Conservation (phyloP, 2,797 vertebrate genomes). For the Distichodus sexfasciatus region DNA sequence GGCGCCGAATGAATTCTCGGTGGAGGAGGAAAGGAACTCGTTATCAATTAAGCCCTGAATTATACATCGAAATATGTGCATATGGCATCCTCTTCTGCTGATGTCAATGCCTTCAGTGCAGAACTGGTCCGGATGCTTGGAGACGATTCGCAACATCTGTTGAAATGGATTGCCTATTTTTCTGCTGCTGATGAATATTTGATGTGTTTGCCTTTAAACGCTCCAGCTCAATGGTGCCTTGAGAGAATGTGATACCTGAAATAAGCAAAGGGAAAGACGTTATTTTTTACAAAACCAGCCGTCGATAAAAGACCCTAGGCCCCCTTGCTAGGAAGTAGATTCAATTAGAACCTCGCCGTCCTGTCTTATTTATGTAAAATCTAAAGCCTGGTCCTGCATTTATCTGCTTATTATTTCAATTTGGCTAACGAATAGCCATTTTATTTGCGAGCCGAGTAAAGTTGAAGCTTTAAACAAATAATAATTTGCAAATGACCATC, state of each 20-base stretch:
- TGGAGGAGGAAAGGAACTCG: background rate
- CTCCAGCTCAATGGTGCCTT: background rate
- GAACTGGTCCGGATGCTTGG: background rate
- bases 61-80: slow-evolving; percentile 4
- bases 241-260: background rate
- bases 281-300: no score
- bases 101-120: background rate
- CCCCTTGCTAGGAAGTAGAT: no score
- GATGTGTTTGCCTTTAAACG: background rate
- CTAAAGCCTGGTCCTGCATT: no score
- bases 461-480: no score
- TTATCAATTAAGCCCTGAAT: background rate
- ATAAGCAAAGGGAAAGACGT: background rate
- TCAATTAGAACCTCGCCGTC: no score
- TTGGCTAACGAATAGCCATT: no score
- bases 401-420: no score
- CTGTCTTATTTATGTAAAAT: no score
- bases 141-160: background rate
- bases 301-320: no score
- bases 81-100: background rate
- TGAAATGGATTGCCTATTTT: background rate
- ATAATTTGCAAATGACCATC: no score
- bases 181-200: background rate
- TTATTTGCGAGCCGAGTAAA: no score
- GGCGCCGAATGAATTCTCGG: background rate